Conservation (phyloP, 2,113 vertebrate species). For the Muntiacus reevesi region DNA sequence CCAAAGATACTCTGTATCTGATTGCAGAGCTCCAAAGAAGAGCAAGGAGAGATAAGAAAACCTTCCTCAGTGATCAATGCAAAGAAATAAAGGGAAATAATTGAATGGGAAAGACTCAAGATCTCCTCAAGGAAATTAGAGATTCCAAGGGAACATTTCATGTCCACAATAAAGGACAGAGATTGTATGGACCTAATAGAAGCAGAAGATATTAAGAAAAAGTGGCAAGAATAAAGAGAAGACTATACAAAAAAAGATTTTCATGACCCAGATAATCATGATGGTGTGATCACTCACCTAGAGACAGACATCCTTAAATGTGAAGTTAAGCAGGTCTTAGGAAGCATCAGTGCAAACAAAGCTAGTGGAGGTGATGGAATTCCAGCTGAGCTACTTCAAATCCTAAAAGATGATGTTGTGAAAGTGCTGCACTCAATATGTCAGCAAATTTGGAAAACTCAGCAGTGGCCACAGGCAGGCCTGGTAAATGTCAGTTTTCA, state of each 20-base stretch:
- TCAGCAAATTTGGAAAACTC: not conserved
- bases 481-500: not conserved
- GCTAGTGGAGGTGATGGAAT: not conserved
- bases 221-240: not conserved
- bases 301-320: not conserved
- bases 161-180: not conserved
- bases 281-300: not conserved
- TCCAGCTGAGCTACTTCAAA: not conserved
- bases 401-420: not conserved
- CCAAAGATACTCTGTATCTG: not conserved
- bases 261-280: not conserved
- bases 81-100: not conserved
- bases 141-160: not conserved
- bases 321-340: not conserved
- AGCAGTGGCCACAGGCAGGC: not conserved
- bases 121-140: not conserved
- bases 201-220: not conserved
- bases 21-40: not conserved
- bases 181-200: not conserved
- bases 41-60: not conserved
- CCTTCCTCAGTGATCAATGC: not conserved
- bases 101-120: not conserved
- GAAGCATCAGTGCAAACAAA: not conserved
- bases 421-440: not conserved
- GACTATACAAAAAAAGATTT: not conserved